Evolutionary conservation across 1,140 invertebrate genomes (phyloP).

Genomic region (Anadara kagoshimensis): DNA sequence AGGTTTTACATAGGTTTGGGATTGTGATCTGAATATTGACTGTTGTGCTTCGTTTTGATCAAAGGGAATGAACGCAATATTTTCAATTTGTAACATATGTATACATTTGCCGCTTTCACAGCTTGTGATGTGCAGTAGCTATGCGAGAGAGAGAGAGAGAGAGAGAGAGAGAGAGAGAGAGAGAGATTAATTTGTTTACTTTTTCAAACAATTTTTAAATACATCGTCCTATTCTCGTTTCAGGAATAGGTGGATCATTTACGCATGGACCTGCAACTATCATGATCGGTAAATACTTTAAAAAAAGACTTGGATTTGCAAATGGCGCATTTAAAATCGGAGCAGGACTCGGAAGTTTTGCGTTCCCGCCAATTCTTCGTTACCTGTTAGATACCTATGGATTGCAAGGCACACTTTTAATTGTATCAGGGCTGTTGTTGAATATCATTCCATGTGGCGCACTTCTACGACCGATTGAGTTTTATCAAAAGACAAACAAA

Average conservation of each 20-base stretch:
- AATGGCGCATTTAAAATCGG: constrained; percentile 23
- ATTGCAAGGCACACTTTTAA: constrained; percentile 6
- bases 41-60: too few species aligned
- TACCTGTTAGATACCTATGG: constrained; percentile 18
- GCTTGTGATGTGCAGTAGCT: too few species aligned
- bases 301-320: constrained; percentile 22
- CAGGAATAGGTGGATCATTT: constrained; percentile 23
- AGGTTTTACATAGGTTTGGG: too few species aligned
- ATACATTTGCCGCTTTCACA: too few species aligned
- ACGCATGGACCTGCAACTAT: constrained; percentile 1
- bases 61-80: too few species aligned
- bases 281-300: constrained; percentile 18
- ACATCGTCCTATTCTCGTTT: too few species aligned
- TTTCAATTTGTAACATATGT: too few species aligned
- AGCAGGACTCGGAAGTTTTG: constrained; percentile 19
- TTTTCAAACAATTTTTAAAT: too few species aligned
- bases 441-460: constrained; percentile 18
- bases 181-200: too few species aligned
- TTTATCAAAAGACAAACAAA: background rate
- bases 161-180: too few species aligned
- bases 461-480: constrained; percentile 3
- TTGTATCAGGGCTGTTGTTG: constrained; percentile 4
- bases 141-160: too few species aligned
- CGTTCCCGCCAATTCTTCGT: constrained; percentile 10
- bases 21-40: too few species aligned